A percentile compares a stretch with the other conserved stretches of the same genome.
Evolutionary conservation across 2,797 vertebrate genomes (phyloP).

Genomic region (Sebastes oblongus): DNA sequence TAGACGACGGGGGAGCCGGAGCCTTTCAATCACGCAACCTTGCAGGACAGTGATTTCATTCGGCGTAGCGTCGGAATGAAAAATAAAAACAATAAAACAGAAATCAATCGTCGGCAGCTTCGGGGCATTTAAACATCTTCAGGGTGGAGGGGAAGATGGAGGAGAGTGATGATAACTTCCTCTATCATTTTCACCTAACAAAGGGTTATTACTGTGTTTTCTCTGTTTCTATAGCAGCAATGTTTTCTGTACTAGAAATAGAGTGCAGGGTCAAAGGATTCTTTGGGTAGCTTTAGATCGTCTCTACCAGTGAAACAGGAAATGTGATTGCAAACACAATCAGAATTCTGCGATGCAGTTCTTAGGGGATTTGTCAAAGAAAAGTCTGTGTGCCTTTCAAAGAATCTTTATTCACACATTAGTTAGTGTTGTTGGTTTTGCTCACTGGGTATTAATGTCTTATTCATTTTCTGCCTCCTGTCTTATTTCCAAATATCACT

Average conservation of each 20-base stretch:
- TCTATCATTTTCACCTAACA: conserved; percentile 57
- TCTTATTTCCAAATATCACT: conserved; percentile 72
- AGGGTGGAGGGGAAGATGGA: conserved; percentile 59
- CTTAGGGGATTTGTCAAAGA: conserved; percentile 29
- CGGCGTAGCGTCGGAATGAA: conserved; percentile 55
- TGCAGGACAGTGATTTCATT: conserved; percentile 73
- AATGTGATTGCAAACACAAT: conserved; percentile 28
- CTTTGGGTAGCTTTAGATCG: background rate
- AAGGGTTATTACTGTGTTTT: conserved; percentile 23
- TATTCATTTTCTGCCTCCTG: conserved; percentile 57
- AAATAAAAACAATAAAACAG: conserved; percentile 77
- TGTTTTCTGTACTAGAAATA: conserved; percentile 7
- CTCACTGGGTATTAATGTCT: conserved; percentile 61
- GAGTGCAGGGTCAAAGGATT: background rate
- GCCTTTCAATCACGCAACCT: conserved; percentile 77
- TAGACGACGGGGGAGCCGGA: conserved; percentile 31
- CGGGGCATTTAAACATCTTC: conserved; percentile 63
- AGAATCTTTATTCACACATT: conserved; percentile 62
- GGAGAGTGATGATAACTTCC: conserved; percentile 50
- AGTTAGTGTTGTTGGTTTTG: conserved; percentile 62
- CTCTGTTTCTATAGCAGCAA: background rate
- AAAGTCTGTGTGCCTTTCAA: conserved; percentile 46
- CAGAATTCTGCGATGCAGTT: conserved; percentile 29
- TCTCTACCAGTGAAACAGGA: conserved; percentile 7
- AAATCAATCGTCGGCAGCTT: conserved; percentile 75